Evolutionary conservation across 2,888 invertebrate species (phyloP).

Genomic region (Polylopha cassiicola): DNA sequence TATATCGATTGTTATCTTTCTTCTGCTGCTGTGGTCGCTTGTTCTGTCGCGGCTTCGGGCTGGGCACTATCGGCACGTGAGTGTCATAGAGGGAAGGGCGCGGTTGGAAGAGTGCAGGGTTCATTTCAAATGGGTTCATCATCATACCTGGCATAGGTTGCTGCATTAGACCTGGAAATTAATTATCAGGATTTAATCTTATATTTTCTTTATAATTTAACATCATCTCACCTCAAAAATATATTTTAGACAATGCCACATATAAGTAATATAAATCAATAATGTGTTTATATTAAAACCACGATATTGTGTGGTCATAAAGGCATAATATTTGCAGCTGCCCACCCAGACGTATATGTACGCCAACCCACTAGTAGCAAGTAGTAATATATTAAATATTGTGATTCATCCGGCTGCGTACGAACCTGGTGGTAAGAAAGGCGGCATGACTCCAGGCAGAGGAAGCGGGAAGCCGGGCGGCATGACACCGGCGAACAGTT

Average conservation of each 20-base stretch:
- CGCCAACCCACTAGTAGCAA: too few relatives aligned
- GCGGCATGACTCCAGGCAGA: constrained; percentile 37
- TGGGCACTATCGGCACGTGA: constrained; percentile 54
- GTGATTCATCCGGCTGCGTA: constrained; percentile 36
- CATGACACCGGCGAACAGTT: constrained; percentile 38
- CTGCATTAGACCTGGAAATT: constrained; percentile 33
- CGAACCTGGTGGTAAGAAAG: constrained; percentile 28
- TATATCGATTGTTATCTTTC: constrained; percentile 24
- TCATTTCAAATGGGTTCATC: constrained; percentile 63
- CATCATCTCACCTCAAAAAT: too few relatives aligned
- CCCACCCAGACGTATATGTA: too few relatives aligned
- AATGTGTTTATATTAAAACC: too few relatives aligned
- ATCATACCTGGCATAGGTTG: constrained; percentile 40
- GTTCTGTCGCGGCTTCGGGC: constrained; percentile 29
- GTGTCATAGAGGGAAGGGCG: constrained; percentile 58
- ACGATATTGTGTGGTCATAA: too few relatives aligned
- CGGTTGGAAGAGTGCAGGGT: constrained; percentile 46
- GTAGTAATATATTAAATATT: too few relatives aligned
- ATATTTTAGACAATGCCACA: too few relatives aligned
- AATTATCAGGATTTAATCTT: too few relatives aligned
- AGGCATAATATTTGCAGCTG: too few relatives aligned
- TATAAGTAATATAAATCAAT: too few relatives aligned
- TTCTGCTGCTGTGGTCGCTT: constrained; percentile 9
- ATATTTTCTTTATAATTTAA: too few relatives aligned
- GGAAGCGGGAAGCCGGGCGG: constrained; percentile 31